Evolutionary conservation across 2,797 vertebrate species (phyloP).

Genomic region (Ibycter americanus): DNA sequence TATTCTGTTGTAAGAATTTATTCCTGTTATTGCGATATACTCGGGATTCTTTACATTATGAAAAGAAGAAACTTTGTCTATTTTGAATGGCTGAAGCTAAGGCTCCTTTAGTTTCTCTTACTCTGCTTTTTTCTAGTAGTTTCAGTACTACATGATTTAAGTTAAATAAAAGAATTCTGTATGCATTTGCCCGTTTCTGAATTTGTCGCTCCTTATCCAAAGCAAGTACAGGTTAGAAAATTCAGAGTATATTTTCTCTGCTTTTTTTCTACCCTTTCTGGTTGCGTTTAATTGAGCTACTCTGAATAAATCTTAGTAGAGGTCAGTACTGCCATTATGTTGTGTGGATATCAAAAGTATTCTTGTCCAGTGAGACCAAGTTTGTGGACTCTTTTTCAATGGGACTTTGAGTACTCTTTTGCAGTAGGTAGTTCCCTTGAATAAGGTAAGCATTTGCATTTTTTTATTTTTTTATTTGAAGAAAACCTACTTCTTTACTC

Average conservation of each 20-base stretch:
- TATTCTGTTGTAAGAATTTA: conserved; percentile 93
- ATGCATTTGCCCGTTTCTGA: conserved; percentile 77
- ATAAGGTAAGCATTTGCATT: neutral
- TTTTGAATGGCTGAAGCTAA: conserved; percentile 90
- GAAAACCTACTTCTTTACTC: neutral
- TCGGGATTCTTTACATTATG: conserved; percentile 89
- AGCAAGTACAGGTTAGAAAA: neutral
- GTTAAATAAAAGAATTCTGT: conserved; percentile 95
- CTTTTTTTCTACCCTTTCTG: neutral
- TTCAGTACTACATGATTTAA: conserved; percentile 94
- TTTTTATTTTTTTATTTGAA: neutral
- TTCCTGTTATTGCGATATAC: conserved; percentile 91
- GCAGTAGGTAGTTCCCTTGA: neutral
- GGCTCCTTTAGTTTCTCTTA: conserved; percentile 90
- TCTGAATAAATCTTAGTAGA: neutral
- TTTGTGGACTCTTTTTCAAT: neutral
- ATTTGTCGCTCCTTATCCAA: conserved; percentile 1
- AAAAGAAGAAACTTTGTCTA: conserved; percentile 86
- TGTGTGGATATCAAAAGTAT: neutral
- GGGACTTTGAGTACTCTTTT: neutral
- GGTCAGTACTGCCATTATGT: neutral
- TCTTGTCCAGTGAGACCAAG: neutral
- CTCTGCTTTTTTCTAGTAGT: conserved; percentile 93
- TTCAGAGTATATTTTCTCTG: neutral
- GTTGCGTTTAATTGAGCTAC: neutral